phyloP scores from a whole-genome alignment of 2,113 vertebrate genomes.

The Tachuris rubrigastra region DNA sequence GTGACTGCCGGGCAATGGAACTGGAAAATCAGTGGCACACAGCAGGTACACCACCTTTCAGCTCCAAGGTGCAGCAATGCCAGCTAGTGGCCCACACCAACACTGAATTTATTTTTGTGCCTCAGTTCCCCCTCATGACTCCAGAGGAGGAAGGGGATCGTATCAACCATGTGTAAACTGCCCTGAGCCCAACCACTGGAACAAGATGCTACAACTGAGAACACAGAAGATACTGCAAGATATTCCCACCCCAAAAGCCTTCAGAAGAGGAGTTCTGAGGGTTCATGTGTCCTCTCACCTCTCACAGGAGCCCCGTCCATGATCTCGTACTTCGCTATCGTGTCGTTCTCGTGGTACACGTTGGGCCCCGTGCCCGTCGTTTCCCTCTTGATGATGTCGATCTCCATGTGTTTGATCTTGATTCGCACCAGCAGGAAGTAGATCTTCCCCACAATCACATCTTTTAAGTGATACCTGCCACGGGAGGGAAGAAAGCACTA shows the following conservation, averaged over 20 bases:
- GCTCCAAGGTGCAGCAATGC: background rate
- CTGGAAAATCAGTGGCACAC: background rate
- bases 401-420: conserved; percentile 99
- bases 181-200: background rate
- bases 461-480: conserved; percentile 93
- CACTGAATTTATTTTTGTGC: background rate
- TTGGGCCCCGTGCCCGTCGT: conserved; percentile 95
- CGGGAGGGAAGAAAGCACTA: background rate
- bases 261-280: background rate
- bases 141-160: background rate
- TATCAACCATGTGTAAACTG: background rate
- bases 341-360: conserved; percentile 96
- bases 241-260: background rate
- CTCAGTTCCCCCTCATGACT: background rate
- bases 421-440: conserved; percentile 97
- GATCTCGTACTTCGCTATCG: conserved; percentile 97
- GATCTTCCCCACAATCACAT: conserved; percentile 98
- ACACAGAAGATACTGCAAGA: background rate
- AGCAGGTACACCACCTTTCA: background rate
- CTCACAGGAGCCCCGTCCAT: conserved; percentile 97
- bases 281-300: conserved; percentile 72
- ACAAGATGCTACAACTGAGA: background rate
- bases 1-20: background rate
- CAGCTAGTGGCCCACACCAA: conserved; percentile 1
- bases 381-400: conserved; percentile 97